Conservation (phyloP, 2,797 vertebrate genomes). For the Fratercula arctica region DNA sequence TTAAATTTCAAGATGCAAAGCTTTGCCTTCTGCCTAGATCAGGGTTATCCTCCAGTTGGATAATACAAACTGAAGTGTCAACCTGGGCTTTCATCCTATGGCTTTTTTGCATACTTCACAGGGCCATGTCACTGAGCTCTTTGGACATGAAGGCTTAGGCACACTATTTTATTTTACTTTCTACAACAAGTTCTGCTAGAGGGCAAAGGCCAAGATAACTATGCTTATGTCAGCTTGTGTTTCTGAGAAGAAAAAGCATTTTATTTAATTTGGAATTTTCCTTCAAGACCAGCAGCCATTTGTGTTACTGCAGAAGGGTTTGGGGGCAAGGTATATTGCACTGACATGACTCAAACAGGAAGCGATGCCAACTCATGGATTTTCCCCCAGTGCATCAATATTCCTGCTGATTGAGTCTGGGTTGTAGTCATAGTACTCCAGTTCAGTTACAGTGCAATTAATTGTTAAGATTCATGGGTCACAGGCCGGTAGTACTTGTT, state of each 20-base stretch:
- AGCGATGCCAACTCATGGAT: accelerated
- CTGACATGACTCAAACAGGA: neutral
- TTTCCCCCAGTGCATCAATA: neutral
- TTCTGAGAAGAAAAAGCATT: neutral
- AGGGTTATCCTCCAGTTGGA: neutral
- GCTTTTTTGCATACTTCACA: neutral
- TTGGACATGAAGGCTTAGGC: neutral
- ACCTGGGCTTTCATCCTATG: neutral
- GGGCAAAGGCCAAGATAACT: neutral
- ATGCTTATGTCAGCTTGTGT: neutral
- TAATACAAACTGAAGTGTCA: neutral
- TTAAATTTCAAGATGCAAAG: neutral
- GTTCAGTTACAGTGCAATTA: neutral
- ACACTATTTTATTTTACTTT: neutral
- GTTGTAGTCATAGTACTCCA: neutral
- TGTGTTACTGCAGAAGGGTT: neutral
- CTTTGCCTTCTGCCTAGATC: neutral
- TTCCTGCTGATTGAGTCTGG: neutral
- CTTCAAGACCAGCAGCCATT: neutral
- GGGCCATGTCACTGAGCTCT: neutral
- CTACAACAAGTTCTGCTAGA: neutral
- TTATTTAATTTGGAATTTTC: neutral
- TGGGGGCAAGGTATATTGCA: neutral
- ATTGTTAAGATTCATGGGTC: neutral
- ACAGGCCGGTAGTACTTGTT: neutral